Evolutionary conservation across 2,113 vertebrate species (phyloP).

Genomic region (Dendropsophus ebraccatus): DNA sequence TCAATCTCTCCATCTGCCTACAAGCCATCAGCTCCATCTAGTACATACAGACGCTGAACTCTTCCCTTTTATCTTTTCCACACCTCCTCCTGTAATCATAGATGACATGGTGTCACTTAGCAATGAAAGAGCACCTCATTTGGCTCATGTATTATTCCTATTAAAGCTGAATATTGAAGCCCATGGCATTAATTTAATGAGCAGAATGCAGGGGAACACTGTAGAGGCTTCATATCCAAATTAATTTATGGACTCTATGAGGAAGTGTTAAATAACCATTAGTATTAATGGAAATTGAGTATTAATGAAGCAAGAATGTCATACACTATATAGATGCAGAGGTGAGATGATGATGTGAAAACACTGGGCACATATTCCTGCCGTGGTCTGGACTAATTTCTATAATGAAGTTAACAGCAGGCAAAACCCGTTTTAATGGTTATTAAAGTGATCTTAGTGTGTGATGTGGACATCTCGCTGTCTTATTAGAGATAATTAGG

Average conservation of each 20-base stretch:
- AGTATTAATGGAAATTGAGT: conserved; percentile 66
- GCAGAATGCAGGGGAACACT: conserved; percentile 58
- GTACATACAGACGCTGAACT: conserved; percentile 7
- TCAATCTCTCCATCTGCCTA: conserved; percentile 20
- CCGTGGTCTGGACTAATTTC: conserved; percentile 20
- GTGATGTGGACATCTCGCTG: conserved; percentile 35
- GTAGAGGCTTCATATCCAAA: conserved; percentile 60
- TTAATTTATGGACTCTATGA: conserved; percentile 58
- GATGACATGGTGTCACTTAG: conserved; percentile 58
- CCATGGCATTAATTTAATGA: conserved; percentile 64
- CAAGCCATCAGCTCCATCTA: neutral
- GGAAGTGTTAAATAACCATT: conserved; percentile 64
- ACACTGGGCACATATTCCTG: conserved; percentile 17
- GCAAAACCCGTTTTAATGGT: conserved; percentile 21
- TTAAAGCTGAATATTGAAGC: conserved; percentile 66
- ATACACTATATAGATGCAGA: conserved; percentile 63
- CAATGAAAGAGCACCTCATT: conserved; percentile 59
- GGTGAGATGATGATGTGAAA: conserved; percentile 16
- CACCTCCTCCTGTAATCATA: conserved; percentile 57
- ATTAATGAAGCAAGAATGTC: conserved; percentile 67
- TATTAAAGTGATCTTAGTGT: conserved; percentile 39
- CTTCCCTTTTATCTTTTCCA: conserved; percentile 47
- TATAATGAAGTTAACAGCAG: conserved; percentile 48
- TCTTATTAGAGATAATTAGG: conserved; percentile 45
- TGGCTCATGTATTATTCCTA: conserved; percentile 62